Percentiles rank a stretch among this genome's conserved stretches.
Conservation (phyloP, 2,888 invertebrate species). For the Alloplasta piceator region DNA sequence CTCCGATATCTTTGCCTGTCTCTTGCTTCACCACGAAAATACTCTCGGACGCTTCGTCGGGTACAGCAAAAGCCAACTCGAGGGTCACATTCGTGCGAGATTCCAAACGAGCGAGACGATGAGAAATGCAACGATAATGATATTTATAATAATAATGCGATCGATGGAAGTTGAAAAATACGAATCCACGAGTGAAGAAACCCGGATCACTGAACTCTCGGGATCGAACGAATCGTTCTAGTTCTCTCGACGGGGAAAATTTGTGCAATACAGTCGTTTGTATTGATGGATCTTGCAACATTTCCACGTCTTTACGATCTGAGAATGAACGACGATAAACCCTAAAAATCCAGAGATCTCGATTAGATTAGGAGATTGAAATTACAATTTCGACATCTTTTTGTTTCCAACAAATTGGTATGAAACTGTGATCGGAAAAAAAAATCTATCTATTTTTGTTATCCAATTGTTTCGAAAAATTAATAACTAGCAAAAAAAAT, state of each 20-base stretch:
- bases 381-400: too few relatives aligned
- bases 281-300: not conserved
- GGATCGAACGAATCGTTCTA: slow-evolving; percentile 54
- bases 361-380: too few relatives aligned
- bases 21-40: slow-evolving; percentile 51
- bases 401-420: too few relatives aligned
- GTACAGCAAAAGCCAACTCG: not conserved
- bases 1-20: slow-evolving; percentile 34
- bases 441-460: too few relatives aligned
- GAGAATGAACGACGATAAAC: not conserved
- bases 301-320: not conserved
- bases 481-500: too few relatives aligned
- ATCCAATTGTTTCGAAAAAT: too few relatives aligned
- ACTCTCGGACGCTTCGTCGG: not conserved
- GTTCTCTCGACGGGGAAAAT: slow-evolving; percentile 22
- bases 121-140: slow-evolving; percentile 24
- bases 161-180: slow-evolving; percentile 32
- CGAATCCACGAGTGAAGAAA: not conserved
- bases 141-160: not conserved
- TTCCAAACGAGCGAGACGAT: not conserved
- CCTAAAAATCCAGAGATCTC: too few relatives aligned
- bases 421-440: too few relatives aligned
- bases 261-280: not conserved
- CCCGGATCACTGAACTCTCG: slow-evolving; percentile 61
- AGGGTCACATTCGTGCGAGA: not conserved